These are phyloP conservation scores for Quadroppia sp. DNA, from an alignment of 2,888 invertebrate genomes.

Conservation along the genomic window DNA sequence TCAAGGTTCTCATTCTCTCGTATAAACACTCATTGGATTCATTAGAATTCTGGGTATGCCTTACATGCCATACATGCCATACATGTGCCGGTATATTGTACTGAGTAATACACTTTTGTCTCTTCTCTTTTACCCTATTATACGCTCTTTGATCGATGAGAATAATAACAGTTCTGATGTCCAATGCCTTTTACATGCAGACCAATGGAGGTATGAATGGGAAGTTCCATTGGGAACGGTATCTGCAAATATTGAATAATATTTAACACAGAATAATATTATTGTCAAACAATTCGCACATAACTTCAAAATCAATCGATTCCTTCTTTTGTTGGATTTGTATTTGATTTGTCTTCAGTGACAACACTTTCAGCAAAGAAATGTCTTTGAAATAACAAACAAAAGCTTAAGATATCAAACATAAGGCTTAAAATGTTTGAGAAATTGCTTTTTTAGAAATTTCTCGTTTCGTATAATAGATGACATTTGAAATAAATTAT, in stretches of 20 bases:
- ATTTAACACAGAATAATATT: conserved; percentile 28
- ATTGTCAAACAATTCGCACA: conserved; percentile 16
- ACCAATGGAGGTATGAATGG: neutral
- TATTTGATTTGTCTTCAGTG: too few species aligned
- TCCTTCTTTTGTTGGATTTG: neutral
- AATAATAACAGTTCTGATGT: neutral
- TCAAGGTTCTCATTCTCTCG: neutral
- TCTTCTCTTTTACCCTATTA: neutral
- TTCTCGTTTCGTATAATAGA: too few species aligned
- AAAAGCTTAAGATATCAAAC: too few species aligned
- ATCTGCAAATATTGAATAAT: conserved; percentile 2
- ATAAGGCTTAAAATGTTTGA: too few species aligned
- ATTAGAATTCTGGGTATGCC: neutral
- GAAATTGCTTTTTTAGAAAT: too few species aligned
- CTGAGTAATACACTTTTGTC: neutral
- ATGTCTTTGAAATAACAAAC: too few species aligned
- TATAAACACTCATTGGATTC: conserved; percentile 25
- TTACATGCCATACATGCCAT: neutral
- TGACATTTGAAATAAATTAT: too few species aligned
- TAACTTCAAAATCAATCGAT: neutral
- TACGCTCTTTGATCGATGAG: neutral
- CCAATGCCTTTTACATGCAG: neutral
- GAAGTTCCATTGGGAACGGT: too few species aligned
- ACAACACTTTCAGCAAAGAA: too few species aligned
- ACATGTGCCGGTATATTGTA: neutral